Base-by-base conservation (phyloP, 2,888 invertebrate genomes). In the Plebejus argus region DNA sequence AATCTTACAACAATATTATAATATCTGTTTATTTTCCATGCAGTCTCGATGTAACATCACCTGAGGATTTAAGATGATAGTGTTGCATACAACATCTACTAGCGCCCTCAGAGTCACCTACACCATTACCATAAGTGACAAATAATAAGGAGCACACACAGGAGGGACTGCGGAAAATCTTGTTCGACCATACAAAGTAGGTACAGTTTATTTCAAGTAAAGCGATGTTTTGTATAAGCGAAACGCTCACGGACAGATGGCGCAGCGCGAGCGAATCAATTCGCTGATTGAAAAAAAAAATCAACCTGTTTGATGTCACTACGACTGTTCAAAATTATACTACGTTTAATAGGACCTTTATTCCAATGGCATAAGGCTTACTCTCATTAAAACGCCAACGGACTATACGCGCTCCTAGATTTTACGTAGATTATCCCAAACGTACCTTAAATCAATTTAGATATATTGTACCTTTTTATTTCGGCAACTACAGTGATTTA, bases 201-300 rank as follows among this genome's bases (percentile, higher is more conserved):
- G n/a, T 61, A 12, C 12, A 61, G 61, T 61, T 61, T 33, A 66
- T 33, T 66, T 28, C 12, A 28, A 66, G 66, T 66, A 66, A 35
- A 39, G 71, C 12, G 88, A 88, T 90, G 90, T 93, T 92, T 92
- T 93, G 91, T 92, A 91, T 92, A 91, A 93, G 92, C 93, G 89
- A 86, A 92, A 92, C 90, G 90, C 91, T 93, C 87, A 91, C 90
- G 92, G 92, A 88, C 94, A 94, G 93, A 93, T 93, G 93, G 90
- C 91, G 88, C 86, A 85, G 88, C 86, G 86, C 90, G 93, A 91
- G 91, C 90, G 91, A 91, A 92, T 94, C 93, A 93, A 94, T 94
- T 93, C 93, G 91, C 91, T 93, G 93, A 94, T 94, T 94, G 92
- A 91, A 90, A 94, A 93, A 93, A 28, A 91, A 93, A 93, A 84